phyloP scores from a whole-genome alignment of 2,113 vertebrate species.

The Centropus bengalensis region DNA sequence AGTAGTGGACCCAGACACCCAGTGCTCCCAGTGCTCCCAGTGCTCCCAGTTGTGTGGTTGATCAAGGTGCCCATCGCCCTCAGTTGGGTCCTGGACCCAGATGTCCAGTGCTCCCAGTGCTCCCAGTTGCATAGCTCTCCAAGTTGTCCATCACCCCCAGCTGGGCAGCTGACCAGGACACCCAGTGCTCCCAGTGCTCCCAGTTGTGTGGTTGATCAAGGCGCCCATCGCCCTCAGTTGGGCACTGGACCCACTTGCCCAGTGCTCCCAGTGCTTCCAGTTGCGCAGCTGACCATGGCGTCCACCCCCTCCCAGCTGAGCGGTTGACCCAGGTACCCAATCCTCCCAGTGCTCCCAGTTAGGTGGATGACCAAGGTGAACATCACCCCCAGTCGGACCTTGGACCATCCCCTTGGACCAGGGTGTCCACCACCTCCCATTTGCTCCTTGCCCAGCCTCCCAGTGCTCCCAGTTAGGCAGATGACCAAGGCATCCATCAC shows the following conservation, averaged over 20 bases:
- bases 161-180: neutral
- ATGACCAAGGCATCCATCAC: neutral
- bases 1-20: too few relatives aligned
- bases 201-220: neutral
- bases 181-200: neutral
- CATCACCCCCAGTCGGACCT: neutral
- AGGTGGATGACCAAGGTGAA: neutral
- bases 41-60: too few relatives aligned
- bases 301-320: neutral
- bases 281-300: neutral
- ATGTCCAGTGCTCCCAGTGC: neutral
- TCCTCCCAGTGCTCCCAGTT: neutral
- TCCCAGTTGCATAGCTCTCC: neutral
- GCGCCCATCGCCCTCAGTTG: neutral
- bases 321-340: too few relatives aligned
- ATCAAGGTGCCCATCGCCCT: too few relatives aligned
- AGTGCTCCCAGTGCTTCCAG: neutral
- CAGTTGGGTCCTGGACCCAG: neutral
- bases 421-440: neutral
- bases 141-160: neutral
- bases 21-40: too few relatives aligned
- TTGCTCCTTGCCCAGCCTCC: too few relatives aligned
- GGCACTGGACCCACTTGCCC: too few relatives aligned
- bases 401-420: too few relatives aligned
- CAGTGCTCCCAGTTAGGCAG: neutral